Evolutionary conservation across 1,140 invertebrate genomes (phyloP), one percentile per base, ranked within the genome.

Genomic region (Rhagoletis zephyria): DNA sequence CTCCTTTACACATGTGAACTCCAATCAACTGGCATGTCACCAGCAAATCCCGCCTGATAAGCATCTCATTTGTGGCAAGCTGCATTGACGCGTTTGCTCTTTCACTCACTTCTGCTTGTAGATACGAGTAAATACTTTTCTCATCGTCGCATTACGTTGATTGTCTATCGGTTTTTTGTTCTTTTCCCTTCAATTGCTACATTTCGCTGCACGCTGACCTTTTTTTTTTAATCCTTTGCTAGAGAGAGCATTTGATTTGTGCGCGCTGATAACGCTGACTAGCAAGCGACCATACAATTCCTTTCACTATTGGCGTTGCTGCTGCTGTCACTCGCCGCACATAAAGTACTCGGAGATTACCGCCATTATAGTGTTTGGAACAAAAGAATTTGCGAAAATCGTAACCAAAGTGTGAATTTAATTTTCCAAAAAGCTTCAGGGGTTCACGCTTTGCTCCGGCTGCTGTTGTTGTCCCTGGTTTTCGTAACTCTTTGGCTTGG

Each of bases 201-300:
- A 81, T 81, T 81, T 81, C 74, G 2, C 48, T 81, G 9, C 7
- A 56, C 16, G 12, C n/a, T 81, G 74, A 81, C 74, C 51, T n/a
- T n/a, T n/a, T n/a, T n/a, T n/a, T n/a, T 81, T 81, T 81, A 81
- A 81, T 81, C 74, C 74, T 81, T 81, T 81, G 67, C 48, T 9
- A 56, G 74, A 2, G 74, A 51, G n/a, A n/a, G n/a, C n/a, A 30
- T 81, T 81, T 81, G 74, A 81, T 81, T 81, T 81, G 74, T 59
- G 48, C 45, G 51, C 74, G 16, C 74, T 19, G 74, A 81, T 81
- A 81, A 56, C 16, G 48, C 51, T 56, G 74, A 2, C 70, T 56
- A 40, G n/a, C 70, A n/a, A 10, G 42, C 45, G 74, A 81, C 48
- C 7, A 14, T 63, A 14, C 61, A 14, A n/a, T 63, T 4, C 16